Percentiles rank a stretch among this genome's conserved stretches.
Evolutionary conservation across 1,140 invertebrate genomes (phyloP).

Genomic region (Formica exsecta): DNA sequence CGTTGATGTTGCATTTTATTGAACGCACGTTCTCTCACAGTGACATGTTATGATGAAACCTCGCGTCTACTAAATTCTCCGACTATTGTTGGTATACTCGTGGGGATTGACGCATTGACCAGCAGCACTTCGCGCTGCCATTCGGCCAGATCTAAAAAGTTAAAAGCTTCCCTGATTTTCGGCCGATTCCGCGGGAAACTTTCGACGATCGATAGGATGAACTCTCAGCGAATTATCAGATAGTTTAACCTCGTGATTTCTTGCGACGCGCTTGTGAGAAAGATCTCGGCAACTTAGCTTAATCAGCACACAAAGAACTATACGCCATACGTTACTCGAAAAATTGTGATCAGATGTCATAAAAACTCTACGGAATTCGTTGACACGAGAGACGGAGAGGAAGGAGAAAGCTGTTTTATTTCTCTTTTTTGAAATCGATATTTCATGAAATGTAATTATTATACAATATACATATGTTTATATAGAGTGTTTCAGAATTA

Average conservation of each 20-base stretch:
- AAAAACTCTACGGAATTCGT: background rate
- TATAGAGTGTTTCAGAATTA: too few relatives aligned
- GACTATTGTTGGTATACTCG: constrained; percentile 32
- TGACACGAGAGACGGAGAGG: background rate
- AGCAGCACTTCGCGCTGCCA: background rate
- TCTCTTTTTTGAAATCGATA: background rate
- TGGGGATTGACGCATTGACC: background rate
- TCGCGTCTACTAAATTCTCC: constrained; percentile 24
- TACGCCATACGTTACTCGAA: background rate
- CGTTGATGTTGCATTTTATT: background rate
- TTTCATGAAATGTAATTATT: background rate
- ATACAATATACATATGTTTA: too few relatives aligned
- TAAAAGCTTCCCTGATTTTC: constrained; percentile 60
- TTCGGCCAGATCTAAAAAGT: constrained; percentile 41
- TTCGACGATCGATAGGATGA: constrained; percentile 43
- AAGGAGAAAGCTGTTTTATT: background rate
- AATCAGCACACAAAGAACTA: background rate
- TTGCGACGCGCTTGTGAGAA: constrained; percentile 4
- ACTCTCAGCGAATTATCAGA: constrained; percentile 41
- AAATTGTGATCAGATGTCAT: background rate
- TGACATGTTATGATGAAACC: constrained; percentile 30
- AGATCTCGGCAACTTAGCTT: constrained; percentile 28
- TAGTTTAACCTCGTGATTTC: constrained; percentile 51
- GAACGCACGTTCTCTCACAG: background rate
- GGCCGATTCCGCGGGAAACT: constrained; percentile 50